Evolutionary conservation across 2,797 vertebrate genomes (phyloP).

Genomic region (Hypotaenidia philippensis): DNA sequence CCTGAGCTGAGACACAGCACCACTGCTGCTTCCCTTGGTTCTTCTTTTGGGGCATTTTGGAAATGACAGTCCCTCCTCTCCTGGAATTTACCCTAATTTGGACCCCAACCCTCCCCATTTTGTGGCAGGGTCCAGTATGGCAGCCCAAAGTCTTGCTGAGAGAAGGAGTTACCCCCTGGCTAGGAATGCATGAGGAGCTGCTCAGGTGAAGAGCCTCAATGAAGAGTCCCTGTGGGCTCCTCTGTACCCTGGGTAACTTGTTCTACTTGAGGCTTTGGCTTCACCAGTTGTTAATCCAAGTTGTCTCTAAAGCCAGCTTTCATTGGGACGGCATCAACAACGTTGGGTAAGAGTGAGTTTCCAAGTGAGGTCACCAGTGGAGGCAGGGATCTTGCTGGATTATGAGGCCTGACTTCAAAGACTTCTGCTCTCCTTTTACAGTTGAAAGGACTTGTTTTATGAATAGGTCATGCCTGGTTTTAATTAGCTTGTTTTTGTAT

Average conservation of each 20-base stretch:
- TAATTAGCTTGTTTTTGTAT: slow-evolving; percentile 70
- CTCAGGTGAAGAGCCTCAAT: background rate
- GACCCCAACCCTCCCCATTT: fast-evolving
- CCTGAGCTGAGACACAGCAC: fast-evolving
- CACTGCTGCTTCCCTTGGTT: background rate
- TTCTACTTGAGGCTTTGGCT: background rate
- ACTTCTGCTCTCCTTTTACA: slow-evolving; percentile 14
- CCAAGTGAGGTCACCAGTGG: slow-evolving; percentile 35
- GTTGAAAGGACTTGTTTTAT: slow-evolving; percentile 55
- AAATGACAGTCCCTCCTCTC: background rate
- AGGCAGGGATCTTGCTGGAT: slow-evolving; percentile 23
- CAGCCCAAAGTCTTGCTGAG: background rate
- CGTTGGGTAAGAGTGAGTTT: slow-evolving; percentile 32
- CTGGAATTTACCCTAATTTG: background rate
- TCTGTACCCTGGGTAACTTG: background rate
- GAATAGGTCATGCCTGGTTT: slow-evolving; percentile 63
- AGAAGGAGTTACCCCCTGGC: background rate
- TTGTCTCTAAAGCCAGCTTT: slow-evolving; percentile 1
- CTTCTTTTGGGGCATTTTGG: background rate
- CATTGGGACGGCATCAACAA: background rate
- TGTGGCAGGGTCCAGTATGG: background rate
- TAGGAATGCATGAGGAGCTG: fast-evolving
- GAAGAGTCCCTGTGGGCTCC: background rate
- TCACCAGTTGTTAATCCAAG: background rate
- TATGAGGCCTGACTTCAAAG: slow-evolving; percentile 63